Conservation (phyloP, 1,140 invertebrate genomes). For the Potamilus streckersoni region DNA sequence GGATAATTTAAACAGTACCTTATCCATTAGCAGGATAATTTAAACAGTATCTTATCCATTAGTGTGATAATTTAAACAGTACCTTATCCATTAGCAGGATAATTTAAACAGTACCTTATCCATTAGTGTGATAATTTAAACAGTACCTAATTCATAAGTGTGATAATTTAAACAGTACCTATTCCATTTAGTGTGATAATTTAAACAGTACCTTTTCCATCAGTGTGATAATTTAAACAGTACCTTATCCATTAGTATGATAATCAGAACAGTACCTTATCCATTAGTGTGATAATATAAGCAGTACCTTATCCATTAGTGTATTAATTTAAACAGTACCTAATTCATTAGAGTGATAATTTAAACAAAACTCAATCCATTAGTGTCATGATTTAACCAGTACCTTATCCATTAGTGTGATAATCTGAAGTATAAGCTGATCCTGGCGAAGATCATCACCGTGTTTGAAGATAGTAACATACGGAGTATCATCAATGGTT, state of each 20-base stretch:
- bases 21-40: too few relatives aligned
- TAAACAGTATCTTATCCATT: slow-evolving; percentile 82
- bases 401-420: slow-evolving; percentile 93
- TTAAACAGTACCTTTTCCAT: slow-evolving; percentile 82
- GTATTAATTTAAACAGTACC: slow-evolving; percentile 80
- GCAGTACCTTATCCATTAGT: too few relatives aligned
- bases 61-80: slow-evolving; percentile 76
- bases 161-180: slow-evolving; percentile 79
- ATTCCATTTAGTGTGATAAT: too few relatives aligned
- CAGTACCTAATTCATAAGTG: too few relatives aligned
- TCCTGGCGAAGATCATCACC: slow-evolving; percentile 99
- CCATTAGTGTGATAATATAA: slow-evolving; percentile 87
- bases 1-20: too few relatives aligned
- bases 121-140: slow-evolving; percentile 84
- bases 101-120: slow-evolving; percentile 73
- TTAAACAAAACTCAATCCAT: too few relatives aligned
- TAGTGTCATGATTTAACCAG: background rate
- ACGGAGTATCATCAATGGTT: slow-evolving; percentile 83
- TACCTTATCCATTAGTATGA: too few relatives aligned
- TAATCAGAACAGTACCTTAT: slow-evolving; percentile 70
- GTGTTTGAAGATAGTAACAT: slow-evolving; percentile 97
- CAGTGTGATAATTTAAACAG: slow-evolving; percentile 76
- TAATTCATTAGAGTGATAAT: too few relatives aligned
- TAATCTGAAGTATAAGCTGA: slow-evolving; percentile 96
- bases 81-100: too few relatives aligned